These are phyloP conservation scores for Stenoptilia bipunctidactyla DNA, from an alignment of 2,888 invertebrate species.

Conservation along the genomic window DNA sequence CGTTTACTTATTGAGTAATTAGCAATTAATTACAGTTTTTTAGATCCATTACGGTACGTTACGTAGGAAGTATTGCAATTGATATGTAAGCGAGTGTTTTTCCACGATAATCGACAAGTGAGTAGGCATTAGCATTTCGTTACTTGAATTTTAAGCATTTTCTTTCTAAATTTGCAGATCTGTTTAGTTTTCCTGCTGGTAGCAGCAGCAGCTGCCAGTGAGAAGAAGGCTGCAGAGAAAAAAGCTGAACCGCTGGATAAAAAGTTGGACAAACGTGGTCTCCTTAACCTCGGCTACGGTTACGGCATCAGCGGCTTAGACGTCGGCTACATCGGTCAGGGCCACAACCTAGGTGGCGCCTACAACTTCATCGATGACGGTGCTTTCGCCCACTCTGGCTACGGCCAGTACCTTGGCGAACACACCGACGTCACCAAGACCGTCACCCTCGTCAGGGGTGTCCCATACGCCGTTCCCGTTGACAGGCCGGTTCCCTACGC, in stretches of 20 bases:
- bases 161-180: constrained; percentile 61
- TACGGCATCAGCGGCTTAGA: constrained; percentile 83
- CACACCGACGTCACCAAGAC: constrained; percentile 73
- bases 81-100: neutral
- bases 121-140: neutral
- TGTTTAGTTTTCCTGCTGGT: constrained; percentile 82
- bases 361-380: constrained; percentile 50
- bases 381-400: constrained; percentile 22
- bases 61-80: neutral
- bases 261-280: constrained; percentile 86
- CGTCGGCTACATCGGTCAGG: constrained; percentile 77
- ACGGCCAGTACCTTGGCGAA: constrained; percentile 37
- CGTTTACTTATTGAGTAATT: neutral
- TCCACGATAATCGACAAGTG: neutral
- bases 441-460: constrained; percentile 75
- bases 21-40: neutral
- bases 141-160: constrained; percentile 1
- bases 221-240: constrained; percentile 72
- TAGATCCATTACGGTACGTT: neutral
- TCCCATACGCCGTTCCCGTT: constrained; percentile 75
- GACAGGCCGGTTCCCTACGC: constrained; percentile 74
- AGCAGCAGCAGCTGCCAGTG: constrained; percentile 79
- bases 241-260: constrained; percentile 76
- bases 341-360: constrained; percentile 70
- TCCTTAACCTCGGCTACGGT: constrained; percentile 83